Evolutionary conservation across 2,888 invertebrate species (phyloP), one percentile per base, ranked within the genome.

Genomic region (Acleris emargana): DNA sequence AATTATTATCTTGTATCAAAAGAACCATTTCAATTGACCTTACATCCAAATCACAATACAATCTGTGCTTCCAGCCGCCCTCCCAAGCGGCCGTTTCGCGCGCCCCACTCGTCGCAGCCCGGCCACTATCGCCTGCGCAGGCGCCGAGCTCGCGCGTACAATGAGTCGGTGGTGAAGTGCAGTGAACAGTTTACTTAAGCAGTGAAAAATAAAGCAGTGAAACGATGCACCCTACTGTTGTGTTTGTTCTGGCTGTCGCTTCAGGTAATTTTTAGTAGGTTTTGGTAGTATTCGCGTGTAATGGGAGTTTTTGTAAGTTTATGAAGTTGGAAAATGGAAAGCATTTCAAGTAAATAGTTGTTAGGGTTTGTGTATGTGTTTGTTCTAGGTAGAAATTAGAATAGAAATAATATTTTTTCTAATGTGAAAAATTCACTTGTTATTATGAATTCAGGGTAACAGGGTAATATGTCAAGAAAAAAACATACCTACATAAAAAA

Each of bases 101-200:
- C 78, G 76, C 84, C 85, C 84, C 84, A 71, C 84, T 78, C 77
- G 75, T 58, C 60, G 70, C 67, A 64, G 75, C 71, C 72, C 68
- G 73, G 70, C 32, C 79, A 71, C 75, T 78, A 84, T 82, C 79
- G 85, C 84, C 75, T 82, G 84, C 82, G 84, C 79, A 75, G 89
- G 92, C 90, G 91, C 89, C 81, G 84, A 84, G 86, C 78, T 76
- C 88, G 91, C 91, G 91, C 89, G 87, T 83, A 89, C 78, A 76
- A 87, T 87, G 91, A 84, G 80, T 84, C 86, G 87, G 89, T 89
- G 87, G 92, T 91, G 91, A 86, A 82, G 89, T 90, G 89, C 76
- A 80, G 91, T 91, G 90, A 83, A 67, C 50, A 60, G 64, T 64
- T 64, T 60, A 60, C 59, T 64, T 59, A 60, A 52, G 49, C 58